Base-by-base conservation (phyloP, 2,888 invertebrate species). In the Melipona bicolor region DNA sequence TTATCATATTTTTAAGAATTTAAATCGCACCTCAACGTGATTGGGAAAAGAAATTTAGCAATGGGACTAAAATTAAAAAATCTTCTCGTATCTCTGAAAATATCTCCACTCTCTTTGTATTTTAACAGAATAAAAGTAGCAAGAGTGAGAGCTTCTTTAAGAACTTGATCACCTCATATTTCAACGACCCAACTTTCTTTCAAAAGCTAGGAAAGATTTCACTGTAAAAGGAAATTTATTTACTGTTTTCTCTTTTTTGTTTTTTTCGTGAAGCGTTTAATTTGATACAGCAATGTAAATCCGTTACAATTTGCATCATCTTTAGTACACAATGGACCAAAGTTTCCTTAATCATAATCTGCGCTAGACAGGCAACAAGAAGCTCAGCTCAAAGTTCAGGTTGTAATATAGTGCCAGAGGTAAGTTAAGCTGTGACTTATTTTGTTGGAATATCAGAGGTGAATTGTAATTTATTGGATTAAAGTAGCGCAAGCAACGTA, bases 271-370 rank as follows among this genome's bases (percentile, higher is more conserved):
- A 36, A 36, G 36, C 36, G 36, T 36, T 36, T 36, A 36, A 36
- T 36, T 9, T 4, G 36, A 36, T 36, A 36, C 9, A 9, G 36
- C 36, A 36, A 15, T n/a, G 15, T 56, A 61, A 50, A 2, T 70
- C 24, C 15, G 9, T 24, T 54, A 36, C 0, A 49, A 11, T 77
- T 24, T 59, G 17, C 21, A 21, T 13, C 19, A 36, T 54, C 24
- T 67, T 36, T 50, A 27, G n/a, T n/a, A 17, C 15, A 59, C 13
- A 77, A 65, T 52, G 59, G 4, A 21, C 21, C 27, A 64, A 61
- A 71, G 61, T 71, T 77, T 13, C n/a, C 6, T 65, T 67, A 74
- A 68, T 32, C 32, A 32, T 62, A 62, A 64, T 4, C 32, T 32
- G 62, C 21, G 62, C 32, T 19, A 32, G 61, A 61, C 61, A 61